Conservation (phyloP, 2,797 vertebrate genomes). For the Enteromius anoplus region DNA sequence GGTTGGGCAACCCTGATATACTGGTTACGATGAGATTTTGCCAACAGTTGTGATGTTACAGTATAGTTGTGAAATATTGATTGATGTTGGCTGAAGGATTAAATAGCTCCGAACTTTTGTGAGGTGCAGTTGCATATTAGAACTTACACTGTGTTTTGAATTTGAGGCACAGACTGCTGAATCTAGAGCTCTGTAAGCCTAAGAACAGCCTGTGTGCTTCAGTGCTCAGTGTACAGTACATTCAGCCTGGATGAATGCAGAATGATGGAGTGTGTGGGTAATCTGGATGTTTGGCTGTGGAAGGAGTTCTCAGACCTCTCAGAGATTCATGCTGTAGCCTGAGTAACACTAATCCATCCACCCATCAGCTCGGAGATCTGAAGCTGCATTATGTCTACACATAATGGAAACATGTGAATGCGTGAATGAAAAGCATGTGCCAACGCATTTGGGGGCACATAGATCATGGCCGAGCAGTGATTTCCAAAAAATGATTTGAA, state of each 20-base stretch:
- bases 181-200: slow-evolving; percentile 8
- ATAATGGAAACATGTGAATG: slow-evolving; percentile 7
- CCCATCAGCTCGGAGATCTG: slow-evolving; percentile 24
- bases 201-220: slow-evolving; percentile 34
- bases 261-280: slow-evolving; percentile 25
- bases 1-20: not conserved
- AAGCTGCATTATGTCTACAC: slow-evolving; percentile 17
- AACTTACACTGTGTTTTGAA: not conserved
- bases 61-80: not conserved
- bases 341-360: slow-evolving; percentile 36
- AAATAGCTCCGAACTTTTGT: not conserved
- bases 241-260: slow-evolving; percentile 23
- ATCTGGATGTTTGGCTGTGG: slow-evolving; percentile 38
- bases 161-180: not conserved
- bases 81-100: not conserved
- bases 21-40: not conserved
- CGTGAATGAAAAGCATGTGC: not conserved
- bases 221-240: slow-evolving; percentile 33
- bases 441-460: not conserved
- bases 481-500: not conserved
- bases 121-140: not conserved
- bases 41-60: not conserved
- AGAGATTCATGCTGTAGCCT: slow-evolving; percentile 37
- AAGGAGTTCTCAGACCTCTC: slow-evolving; percentile 34
- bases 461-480: too few species aligned